Evolutionary conservation across 2,888 invertebrate genomes (phyloP).

Genomic region (Sicus ferrugineus): DNA sequence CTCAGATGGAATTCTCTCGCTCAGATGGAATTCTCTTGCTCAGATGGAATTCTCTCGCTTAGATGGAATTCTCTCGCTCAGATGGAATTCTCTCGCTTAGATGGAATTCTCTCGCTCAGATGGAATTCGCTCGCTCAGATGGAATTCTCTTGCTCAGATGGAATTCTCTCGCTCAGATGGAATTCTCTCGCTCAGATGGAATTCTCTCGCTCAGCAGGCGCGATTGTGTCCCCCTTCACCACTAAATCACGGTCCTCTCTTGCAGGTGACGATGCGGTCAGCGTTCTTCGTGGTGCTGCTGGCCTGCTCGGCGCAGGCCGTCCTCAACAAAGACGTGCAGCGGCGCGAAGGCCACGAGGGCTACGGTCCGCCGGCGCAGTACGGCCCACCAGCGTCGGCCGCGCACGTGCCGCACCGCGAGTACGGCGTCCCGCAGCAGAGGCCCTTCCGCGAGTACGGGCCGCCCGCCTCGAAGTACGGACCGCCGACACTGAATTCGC

Average conservation of each 20-base stretch:
- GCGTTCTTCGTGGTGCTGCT: slow-evolving; percentile 45
- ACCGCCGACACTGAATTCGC: slow-evolving; percentile 65
- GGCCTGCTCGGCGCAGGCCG: slow-evolving; percentile 47
- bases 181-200: too few relatives aligned
- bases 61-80: too few relatives aligned
- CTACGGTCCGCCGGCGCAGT: slow-evolving; percentile 66
- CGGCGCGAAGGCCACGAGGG: slow-evolving; percentile 61
- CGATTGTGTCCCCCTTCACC: background rate
- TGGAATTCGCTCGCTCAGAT: too few relatives aligned
- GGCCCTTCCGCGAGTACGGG: slow-evolving; percentile 61
- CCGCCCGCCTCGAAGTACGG: slow-evolving; percentile 65
- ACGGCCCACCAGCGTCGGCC: slow-evolving; percentile 62
- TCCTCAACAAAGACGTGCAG: slow-evolving; percentile 52
- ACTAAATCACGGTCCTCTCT: too few relatives aligned
- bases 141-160: too few relatives aligned
- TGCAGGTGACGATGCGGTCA: slow-evolving; percentile 48
- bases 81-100: too few relatives aligned
- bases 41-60: too few relatives aligned
- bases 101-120: too few relatives aligned
- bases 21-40: too few relatives aligned
- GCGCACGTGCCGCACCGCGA: slow-evolving; percentile 67
- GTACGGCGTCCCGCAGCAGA: slow-evolving; percentile 60
- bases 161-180: too few relatives aligned
- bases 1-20: too few relatives aligned
- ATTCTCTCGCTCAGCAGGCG: too few relatives aligned